Evolutionary conservation across 2,888 invertebrate species (phyloP).

Genomic region (Caradrina kadenii): DNA sequence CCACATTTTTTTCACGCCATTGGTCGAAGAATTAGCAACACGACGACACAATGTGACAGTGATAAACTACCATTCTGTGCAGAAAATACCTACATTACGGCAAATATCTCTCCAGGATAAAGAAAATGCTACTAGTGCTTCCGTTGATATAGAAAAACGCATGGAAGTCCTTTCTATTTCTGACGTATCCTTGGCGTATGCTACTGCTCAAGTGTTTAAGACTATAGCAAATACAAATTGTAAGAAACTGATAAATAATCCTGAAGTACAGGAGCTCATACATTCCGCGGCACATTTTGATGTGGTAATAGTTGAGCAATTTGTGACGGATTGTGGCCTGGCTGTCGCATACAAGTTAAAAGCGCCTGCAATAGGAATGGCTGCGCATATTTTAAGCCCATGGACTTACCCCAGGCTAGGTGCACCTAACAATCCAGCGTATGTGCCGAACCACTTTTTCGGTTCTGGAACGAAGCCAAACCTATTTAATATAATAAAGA

Average conservation of each 20-base stretch:
- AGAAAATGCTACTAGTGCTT: conserved; percentile 33
- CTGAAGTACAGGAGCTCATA: conserved; percentile 64
- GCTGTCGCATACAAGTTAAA: conserved; percentile 88
- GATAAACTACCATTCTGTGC: conserved; percentile 74
- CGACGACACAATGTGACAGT: conserved; percentile 76
- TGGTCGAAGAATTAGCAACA: conserved; percentile 69
- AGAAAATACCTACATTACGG: conserved; percentile 75
- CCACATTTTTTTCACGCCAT: conserved; percentile 60
- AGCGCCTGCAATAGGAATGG: conserved; percentile 87
- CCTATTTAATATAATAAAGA: conserved; percentile 81
- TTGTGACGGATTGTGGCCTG: conserved; percentile 89
- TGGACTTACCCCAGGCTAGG: conserved; percentile 90
- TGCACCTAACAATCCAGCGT: conserved; percentile 89
- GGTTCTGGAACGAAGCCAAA: conserved; percentile 81
- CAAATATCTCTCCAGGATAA: conserved; percentile 71
- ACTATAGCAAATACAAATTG: conserved; percentile 65
- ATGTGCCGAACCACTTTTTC: conserved; percentile 88
- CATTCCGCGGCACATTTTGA: conserved; percentile 84
- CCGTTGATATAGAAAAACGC: conserved; percentile 37
- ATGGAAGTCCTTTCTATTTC: conserved; percentile 30
- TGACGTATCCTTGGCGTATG: conserved; percentile 49
- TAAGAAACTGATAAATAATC: conserved; percentile 61
- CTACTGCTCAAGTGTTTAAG: conserved; percentile 39
- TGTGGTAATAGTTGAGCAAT: conserved; percentile 88
- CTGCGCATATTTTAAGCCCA: conserved; percentile 89